These are phyloP conservation scores for Laothoe populi DNA, from an alignment of 2,888 invertebrate genomes.

Conservation along the genomic window DNA sequence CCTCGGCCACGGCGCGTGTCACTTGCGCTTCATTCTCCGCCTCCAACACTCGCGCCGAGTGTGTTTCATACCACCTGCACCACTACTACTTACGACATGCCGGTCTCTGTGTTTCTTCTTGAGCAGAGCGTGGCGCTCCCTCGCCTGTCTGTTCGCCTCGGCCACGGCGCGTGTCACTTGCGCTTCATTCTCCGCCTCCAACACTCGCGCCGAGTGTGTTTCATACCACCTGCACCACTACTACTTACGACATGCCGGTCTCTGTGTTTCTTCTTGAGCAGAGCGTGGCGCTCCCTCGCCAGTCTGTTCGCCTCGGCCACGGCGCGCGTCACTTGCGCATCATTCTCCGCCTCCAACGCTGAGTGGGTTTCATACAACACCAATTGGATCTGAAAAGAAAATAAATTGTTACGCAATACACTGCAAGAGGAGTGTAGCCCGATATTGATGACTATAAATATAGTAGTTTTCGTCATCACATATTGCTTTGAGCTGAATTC, in stretches of 20 bases:
- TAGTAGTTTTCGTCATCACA: background rate
- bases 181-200: too few relatives aligned
- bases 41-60: too few relatives aligned
- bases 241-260: conserved; percentile 54
- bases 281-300: conserved; percentile 88
- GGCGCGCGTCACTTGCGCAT: conserved; percentile 88
- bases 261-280: conserved; percentile 63
- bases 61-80: too few relatives aligned
- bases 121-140: conserved; percentile 86
- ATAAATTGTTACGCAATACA: background rate
- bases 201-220: too few relatives aligned
- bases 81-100: conserved; percentile 51
- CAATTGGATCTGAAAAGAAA: conserved; percentile 87
- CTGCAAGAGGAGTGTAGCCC: too few relatives aligned
- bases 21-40: too few relatives aligned
- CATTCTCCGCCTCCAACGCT: conserved; percentile 89
- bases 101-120: conserved; percentile 59
- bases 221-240: too few relatives aligned
- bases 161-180: too few relatives aligned
- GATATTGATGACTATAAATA: too few relatives aligned
- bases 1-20: too few relatives aligned
- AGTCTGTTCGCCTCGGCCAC: conserved; percentile 89
- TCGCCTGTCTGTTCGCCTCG: conserved; percentile 89
- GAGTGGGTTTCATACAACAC: conserved; percentile 93
- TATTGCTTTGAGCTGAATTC: background rate